Evolutionary conservation across 2,113 vertebrate species (phyloP), one percentile per base, ranked within the genome.

Genomic region (Lagopus muta): DNA sequence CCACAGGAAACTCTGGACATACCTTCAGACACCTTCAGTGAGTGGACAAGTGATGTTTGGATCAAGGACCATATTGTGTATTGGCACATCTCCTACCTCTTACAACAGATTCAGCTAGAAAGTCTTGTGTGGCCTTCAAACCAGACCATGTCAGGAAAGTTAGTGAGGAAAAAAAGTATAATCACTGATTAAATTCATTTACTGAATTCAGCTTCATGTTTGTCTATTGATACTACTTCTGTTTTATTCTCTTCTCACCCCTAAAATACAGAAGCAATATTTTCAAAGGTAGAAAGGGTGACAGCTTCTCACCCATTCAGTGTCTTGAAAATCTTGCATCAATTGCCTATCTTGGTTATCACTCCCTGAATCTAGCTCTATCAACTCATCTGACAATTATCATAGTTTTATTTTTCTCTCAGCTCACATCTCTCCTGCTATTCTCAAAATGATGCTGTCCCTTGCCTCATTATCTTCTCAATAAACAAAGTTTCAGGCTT

Each of bases 131-230:
- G 55, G 19, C 5, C 14, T 32, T 70, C 61, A 21, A 42, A 66
- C 10, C 20, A 43, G 64, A 15, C n/a, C 27, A 15, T 36, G 9
- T 28, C 45, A 36, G 45, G 55, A n/a, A 55, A 71, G 11, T 20
- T 38, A 42, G 36, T n/a, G 11, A 74, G 10, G 13, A 61, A 42
- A 75, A 50, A 2, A 57, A 18, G 28, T 42, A 58, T 0, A 0
- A 82, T n/a, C 28, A 42, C 20, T 17, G 40, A 54, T 48, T 66
- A 60, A 22, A 80, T 61, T 70, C 16, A 66, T 28, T n/a, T 62
- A 40, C 7, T 32, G 48, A 85, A 66, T 58, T 79, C 67, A 80
- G 52, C 52, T 77, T 79, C 48, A 30, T 17, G 30, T 54, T 87
- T 85, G 75, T 76, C 5, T n/a, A 65, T 42, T 47, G 50, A 32